These are phyloP conservation scores for Oedothorax gibbosus DNA, from an alignment of 1,140 invertebrate genomes.

Conservation along the genomic window DNA sequence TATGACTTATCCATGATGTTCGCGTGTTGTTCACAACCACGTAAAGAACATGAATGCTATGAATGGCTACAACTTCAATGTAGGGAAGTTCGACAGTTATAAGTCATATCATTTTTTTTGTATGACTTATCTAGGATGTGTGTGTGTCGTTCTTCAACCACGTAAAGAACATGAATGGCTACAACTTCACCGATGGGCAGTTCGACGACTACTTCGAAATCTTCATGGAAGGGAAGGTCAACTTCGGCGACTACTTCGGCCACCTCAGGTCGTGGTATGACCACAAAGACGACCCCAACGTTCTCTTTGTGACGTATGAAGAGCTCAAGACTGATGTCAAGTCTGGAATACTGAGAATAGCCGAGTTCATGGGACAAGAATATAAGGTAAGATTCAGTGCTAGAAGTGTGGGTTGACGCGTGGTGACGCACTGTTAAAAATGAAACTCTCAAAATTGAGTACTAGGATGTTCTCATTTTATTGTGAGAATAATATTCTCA, in stretches of 20 bases:
- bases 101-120: background rate
- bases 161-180: background rate
- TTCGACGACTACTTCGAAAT: slow-evolving; percentile 13
- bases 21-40: no score
- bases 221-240: background rate
- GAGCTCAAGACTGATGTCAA: background rate
- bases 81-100: background rate
- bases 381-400: background rate
- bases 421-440: background rate
- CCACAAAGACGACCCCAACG: background rate
- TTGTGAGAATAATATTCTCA: no score
- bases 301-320: slow-evolving; percentile 5
- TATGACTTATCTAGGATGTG: background rate
- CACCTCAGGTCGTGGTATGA: background rate
- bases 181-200: background rate
- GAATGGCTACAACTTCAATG: background rate
- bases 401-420: background rate
- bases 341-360: background rate
- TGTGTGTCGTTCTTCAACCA: background rate
- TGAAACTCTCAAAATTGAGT: no score
- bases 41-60: background rate
- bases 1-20: no score
- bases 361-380: background rate
- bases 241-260: slow-evolving; percentile 4
- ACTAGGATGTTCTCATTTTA: no score